These are phyloP conservation scores for Heliconius sara DNA, from an alignment of 2,888 invertebrate species.

Conservation along the genomic window DNA sequence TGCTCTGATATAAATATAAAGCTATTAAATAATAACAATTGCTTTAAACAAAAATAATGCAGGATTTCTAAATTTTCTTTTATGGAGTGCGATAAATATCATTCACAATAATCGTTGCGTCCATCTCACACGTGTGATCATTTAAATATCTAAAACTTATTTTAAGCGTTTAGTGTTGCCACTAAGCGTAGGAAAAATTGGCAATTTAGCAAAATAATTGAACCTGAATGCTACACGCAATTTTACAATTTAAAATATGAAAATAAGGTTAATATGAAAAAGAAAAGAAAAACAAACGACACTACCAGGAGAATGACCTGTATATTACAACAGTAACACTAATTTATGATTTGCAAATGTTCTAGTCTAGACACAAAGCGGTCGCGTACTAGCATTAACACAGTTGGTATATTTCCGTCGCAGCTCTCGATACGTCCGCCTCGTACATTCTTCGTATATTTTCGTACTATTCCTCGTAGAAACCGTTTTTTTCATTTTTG, in stretches of 20 bases:
- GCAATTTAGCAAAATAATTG: neutral
- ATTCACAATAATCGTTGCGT: neutral
- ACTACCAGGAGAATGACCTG: constrained; percentile 15
- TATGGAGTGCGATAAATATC: neutral
- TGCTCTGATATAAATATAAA: neutral
- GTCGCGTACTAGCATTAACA: neutral
- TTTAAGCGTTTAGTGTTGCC: neutral
- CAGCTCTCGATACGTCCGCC: neutral
- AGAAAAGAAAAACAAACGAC: neutral
- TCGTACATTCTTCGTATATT: constrained; percentile 8
- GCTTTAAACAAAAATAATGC: neutral
- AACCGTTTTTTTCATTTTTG: neutral
- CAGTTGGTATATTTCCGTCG: constrained; percentile 12
- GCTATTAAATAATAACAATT: neutral
- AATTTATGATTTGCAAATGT: constrained; percentile 14
- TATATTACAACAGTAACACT: neutral
- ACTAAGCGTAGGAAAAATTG: neutral
- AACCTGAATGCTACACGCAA: neutral
- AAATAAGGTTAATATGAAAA: constrained; percentile 6
- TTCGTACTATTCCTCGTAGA: constrained; percentile 8
- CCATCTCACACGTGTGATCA: neutral
- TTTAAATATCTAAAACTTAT: neutral
- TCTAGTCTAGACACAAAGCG: constrained; percentile 10
- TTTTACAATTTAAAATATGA: constrained; percentile 2
- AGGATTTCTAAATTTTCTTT: neutral